These are phyloP conservation scores for Drosophila arizonae DNA, from an alignment of 1,140 invertebrate genomes.

Conservation along the genomic window DNA sequence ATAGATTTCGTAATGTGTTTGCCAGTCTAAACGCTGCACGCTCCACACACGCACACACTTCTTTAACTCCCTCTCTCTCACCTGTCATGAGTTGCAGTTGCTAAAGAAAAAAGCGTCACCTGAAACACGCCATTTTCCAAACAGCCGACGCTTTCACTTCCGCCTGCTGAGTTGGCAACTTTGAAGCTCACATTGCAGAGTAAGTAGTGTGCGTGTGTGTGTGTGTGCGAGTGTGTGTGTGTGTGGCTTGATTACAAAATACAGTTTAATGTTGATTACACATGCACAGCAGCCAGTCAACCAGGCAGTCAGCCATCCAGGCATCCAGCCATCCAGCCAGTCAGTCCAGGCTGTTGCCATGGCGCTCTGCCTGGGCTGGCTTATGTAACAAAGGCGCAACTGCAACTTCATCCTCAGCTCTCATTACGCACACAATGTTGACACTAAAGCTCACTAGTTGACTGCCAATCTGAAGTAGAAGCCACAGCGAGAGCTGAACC, in stretches of 20 bases:
- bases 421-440: constrained; percentile 79
- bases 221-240: constrained; percentile 28
- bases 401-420: constrained; percentile 15
- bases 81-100: constrained; percentile 64
- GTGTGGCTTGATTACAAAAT: constrained; percentile 72
- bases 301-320: constrained; percentile 23
- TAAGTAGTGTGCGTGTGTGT: constrained; percentile 22
- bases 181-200: constrained; percentile 43
- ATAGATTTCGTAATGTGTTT: constrained; percentile 80
- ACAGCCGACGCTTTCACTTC: constrained; percentile 62
- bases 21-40: constrained; percentile 29
- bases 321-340: constrained; percentile 14
- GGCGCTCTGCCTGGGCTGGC: constrained; percentile 37
- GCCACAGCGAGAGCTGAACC: neutral
- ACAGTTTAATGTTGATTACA: constrained; percentile 80
- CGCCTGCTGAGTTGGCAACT: constrained; percentile 67
- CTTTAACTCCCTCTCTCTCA: neutral
- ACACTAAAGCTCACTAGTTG: constrained; percentile 63
- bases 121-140: constrained; percentile 52
- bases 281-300: constrained; percentile 57
- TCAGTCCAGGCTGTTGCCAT: constrained; percentile 40
- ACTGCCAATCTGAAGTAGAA: constrained; percentile 20
- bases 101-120: constrained; percentile 51
- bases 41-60: neutral
- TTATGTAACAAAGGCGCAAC: constrained; percentile 46